Conservation (phyloP, 2,113 vertebrate genomes). For the Bos taurus region DNA sequence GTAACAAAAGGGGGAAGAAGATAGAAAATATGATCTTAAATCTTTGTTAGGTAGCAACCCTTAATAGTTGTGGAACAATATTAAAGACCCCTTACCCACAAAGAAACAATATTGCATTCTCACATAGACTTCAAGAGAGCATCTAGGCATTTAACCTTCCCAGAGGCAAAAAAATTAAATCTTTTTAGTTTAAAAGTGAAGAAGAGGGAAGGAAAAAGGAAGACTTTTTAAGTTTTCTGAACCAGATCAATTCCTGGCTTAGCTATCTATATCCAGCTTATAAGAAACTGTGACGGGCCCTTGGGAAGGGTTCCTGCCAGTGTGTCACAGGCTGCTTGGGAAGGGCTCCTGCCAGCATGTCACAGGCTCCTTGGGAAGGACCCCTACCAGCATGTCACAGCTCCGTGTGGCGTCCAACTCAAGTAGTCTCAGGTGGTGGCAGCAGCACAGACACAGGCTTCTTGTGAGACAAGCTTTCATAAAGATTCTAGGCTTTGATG, state of each 20-base stretch:
- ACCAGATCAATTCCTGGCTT: neutral
- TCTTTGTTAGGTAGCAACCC: neutral
- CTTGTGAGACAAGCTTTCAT: neutral
- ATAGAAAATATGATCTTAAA: neutral
- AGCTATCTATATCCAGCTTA: neutral
- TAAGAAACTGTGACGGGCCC: neutral
- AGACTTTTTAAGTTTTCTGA: neutral
- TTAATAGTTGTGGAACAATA: neutral
- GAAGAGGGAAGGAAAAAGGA: neutral
- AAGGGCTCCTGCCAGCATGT: neutral
- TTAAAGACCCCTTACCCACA: neutral
- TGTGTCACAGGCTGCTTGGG: neutral
- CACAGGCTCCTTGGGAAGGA: neutral
- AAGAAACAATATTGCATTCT: neutral
- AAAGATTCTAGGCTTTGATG: constrained; percentile 54
- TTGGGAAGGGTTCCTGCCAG: neutral
- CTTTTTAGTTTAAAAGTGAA: neutral
- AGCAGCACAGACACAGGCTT: constrained; percentile 28
- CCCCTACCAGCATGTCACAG: neutral
- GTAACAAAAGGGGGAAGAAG: neutral
- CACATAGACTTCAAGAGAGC: neutral
- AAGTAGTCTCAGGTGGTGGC: constrained; percentile 9
- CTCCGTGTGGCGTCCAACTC: constrained; percentile 60
- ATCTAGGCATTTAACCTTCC: neutral
- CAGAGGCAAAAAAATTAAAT: neutral